These are phyloP conservation scores for Urocolius indicus DNA, from an alignment of 2,113 vertebrate genomes.

Conservation along the genomic window DNA sequence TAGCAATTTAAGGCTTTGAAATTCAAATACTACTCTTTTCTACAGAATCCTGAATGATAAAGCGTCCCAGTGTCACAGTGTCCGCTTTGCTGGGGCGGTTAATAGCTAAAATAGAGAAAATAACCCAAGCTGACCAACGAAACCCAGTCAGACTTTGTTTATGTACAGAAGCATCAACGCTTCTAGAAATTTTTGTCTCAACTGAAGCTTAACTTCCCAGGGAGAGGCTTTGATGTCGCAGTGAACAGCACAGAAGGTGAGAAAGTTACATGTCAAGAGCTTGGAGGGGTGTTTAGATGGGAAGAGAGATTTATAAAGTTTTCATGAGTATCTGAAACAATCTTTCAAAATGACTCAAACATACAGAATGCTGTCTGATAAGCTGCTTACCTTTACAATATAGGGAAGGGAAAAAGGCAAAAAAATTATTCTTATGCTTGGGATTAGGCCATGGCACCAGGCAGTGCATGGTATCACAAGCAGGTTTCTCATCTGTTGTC, in stretches of 20 bases:
- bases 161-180: background rate
- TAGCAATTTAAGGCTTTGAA: constrained; percentile 47
- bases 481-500: background rate
- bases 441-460: background rate
- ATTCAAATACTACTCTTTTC: constrained; percentile 29
- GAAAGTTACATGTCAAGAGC: background rate
- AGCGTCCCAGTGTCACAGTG: background rate
- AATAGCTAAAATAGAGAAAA: constrained; percentile 12
- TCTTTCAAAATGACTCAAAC: background rate
- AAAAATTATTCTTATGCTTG: background rate
- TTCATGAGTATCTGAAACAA: background rate
- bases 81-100: background rate
- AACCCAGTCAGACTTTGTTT: background rate
- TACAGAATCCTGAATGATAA: constrained; percentile 3
- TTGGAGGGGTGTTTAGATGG: background rate
- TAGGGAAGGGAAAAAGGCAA: background rate
- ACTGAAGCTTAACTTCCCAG: background rate
- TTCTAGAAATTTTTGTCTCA: background rate
- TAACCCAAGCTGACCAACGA: background rate
- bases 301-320: background rate
- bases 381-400: background rate
- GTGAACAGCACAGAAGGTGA: constrained; percentile 20
- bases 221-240: background rate
- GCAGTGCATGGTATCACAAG: background rate
- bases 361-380: rapidly evolving